Evolutionary conservation across 2,888 invertebrate genomes (phyloP), one percentile per base, ranked within the genome.

Genomic region (Nudaria mundana): DNA sequence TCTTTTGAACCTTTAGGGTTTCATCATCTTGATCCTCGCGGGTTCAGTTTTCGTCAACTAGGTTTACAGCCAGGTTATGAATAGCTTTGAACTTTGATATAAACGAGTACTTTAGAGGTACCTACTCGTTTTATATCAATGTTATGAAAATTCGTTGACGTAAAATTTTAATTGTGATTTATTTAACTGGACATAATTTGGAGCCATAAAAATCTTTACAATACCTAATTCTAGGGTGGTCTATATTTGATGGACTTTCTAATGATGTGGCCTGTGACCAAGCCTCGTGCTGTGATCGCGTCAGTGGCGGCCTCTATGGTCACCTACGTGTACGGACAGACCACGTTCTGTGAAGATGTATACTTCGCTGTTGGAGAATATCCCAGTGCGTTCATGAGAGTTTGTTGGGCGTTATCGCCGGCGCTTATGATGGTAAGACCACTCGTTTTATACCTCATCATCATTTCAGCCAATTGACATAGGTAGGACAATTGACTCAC

Each of bases 371-470:
- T 78, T 1, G 84, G 79, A 1, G 86, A 88, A 36, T 86, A 86
- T 35, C 87, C 87, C 1, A 66, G 69, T 11, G 61, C 80, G n/a
- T 80, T 80, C 37, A 53, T 84, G 44, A 67, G 87, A 40, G 50
- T 85, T 3, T 78, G 76, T 46, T 88, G 87, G 87, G 85, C 86
- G 0, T 3, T 84, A 1, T 62, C 76, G 1, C 85, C 87, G 0
- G 30, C 52, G 7, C 20, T 79, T 8, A 56, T 86, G 11, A 43
- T 74, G 71, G 86, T 84, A 44, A 37, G 20, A n/a, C n/a, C n/a
- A n/a, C n/a, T n/a, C n/a, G n/a, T n/a, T n/a, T n/a, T n/a, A n/a
- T n/a, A n/a, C n/a, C n/a, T n/a, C n/a, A n/a, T n/a, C n/a, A n/a
- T n/a, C n/a, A n/a, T n/a, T n/a, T n/a, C n/a, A n/a, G n/a, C n/a